phyloP scores from a whole-genome alignment of 2,797 vertebrate species.

The Oceanodroma leucorhoa region DNA sequence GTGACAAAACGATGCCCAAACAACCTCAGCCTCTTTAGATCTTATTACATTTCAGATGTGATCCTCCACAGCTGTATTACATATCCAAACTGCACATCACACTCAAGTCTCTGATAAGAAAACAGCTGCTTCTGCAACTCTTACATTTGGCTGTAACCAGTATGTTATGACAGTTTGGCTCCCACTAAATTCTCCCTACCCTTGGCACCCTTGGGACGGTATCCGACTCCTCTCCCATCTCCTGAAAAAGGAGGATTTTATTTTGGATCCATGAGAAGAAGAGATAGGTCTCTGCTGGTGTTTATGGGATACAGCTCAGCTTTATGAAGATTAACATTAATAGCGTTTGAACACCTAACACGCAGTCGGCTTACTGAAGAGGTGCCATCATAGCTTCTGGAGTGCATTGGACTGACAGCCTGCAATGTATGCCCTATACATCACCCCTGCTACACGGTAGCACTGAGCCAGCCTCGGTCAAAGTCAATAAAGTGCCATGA shows the following conservation, averaged over 20 bases:
- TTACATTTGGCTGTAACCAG: neutral
- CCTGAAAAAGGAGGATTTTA: neutral
- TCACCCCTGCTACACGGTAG: neutral
- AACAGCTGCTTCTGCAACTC: neutral
- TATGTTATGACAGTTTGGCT: neutral
- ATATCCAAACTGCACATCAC: neutral
- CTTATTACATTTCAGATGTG: neutral
- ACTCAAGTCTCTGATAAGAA: slow-evolving; percentile 5
- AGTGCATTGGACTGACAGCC: neutral
- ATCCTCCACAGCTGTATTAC: neutral
- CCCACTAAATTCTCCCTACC: neutral
- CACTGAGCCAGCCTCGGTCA: neutral
- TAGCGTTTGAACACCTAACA: neutral
- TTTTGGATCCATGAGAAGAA: neutral
- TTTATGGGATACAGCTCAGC: neutral
- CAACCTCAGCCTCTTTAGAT: neutral
- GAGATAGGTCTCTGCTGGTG: neutral
- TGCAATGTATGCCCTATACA: neutral
- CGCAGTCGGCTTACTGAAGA: neutral
- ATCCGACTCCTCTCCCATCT: neutral
- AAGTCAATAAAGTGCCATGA: neutral
- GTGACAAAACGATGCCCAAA: neutral
- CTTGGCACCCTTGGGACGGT: neutral
- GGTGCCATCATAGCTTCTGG: neutral
- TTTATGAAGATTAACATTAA: neutral